Evolutionary conservation across 2,797 vertebrate genomes (phyloP).

Genomic region (Chelidonichthys spinosus): DNA sequence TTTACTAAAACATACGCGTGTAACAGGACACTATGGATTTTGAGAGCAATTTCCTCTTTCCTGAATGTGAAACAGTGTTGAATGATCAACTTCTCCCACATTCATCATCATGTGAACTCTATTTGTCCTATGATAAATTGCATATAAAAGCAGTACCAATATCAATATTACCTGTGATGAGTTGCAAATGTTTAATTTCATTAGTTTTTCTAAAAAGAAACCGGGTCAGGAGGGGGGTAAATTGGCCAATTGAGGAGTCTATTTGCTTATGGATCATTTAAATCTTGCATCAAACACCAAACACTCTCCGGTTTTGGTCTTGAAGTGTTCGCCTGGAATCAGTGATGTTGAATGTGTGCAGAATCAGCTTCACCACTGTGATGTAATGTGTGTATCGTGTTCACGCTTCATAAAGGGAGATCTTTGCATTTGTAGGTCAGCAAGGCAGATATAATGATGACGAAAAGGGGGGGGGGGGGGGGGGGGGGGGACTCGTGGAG

Average conservation of each 20-base stretch:
- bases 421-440: slow-evolving; percentile 40
- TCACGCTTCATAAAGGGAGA: slow-evolving; percentile 5
- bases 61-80: neutral
- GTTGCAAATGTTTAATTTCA: neutral
- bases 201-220: neutral
- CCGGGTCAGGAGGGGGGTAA: neutral
- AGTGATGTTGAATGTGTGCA: neutral
- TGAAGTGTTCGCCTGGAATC: neutral
- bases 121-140: neutral
- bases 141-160: neutral
- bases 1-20: neutral
- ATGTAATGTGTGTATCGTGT: slow-evolving; percentile 16
- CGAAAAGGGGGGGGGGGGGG: too few relatives aligned
- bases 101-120: neutral
- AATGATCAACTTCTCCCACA: neutral
- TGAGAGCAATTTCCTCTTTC: neutral
- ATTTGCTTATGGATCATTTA: neutral
- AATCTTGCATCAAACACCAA: neutral
- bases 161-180: neutral
- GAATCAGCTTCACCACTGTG: neutral
- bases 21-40: neutral
- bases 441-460: slow-evolving; percentile 26
- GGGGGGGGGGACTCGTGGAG: neutral
- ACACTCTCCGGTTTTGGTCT: neutral
- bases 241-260: neutral